Conservation (phyloP, 2,797 vertebrate species). For the Diplodus puntazzo region DNA sequence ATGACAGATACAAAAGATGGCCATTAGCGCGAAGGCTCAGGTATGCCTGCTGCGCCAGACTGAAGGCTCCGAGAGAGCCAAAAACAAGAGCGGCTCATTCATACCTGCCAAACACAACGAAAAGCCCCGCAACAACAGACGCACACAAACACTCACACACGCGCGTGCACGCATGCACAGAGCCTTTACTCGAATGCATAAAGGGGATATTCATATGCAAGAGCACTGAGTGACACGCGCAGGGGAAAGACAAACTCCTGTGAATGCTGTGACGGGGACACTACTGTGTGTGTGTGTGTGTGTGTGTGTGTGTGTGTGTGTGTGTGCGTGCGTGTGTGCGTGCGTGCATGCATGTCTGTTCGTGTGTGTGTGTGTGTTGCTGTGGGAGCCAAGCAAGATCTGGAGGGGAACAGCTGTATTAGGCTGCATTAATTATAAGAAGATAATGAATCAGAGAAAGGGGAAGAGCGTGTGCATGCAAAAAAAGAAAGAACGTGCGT, state of each 20-base stretch:
- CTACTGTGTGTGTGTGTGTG: background rate
- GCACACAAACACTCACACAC: background rate
- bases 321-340: too few relatives aligned
- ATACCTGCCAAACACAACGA: conserved; percentile 70
- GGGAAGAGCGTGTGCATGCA: conserved; percentile 7
- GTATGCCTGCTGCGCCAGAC: conserved; percentile 57
- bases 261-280: conserved; percentile 7
- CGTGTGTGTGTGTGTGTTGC: conserved; percentile 3
- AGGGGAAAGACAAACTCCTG: conserved; percentile 34
- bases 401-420: conserved; percentile 76
- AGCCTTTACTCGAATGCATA: conserved; percentile 31
- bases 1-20: conserved; percentile 78
- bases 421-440: conserved; percentile 84
- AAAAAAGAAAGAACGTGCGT: background rate
- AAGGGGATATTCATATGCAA: conserved; percentile 50
- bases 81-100: conserved; percentile 70
- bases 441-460: conserved; percentile 86
- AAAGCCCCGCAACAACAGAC: conserved; percentile 33
- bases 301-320: too few relatives aligned
- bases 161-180: background rate
- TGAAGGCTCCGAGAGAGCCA: conserved; percentile 60
- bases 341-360: too few relatives aligned
- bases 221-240: conserved; percentile 40
- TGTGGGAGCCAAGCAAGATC: conserved; percentile 55
- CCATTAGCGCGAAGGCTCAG: conserved; percentile 72